Evolutionary conservation across 2,797 vertebrate species (phyloP), one percentile per base, ranked within the genome.

Genomic region (Melanotaenia maccullochi): DNA sequence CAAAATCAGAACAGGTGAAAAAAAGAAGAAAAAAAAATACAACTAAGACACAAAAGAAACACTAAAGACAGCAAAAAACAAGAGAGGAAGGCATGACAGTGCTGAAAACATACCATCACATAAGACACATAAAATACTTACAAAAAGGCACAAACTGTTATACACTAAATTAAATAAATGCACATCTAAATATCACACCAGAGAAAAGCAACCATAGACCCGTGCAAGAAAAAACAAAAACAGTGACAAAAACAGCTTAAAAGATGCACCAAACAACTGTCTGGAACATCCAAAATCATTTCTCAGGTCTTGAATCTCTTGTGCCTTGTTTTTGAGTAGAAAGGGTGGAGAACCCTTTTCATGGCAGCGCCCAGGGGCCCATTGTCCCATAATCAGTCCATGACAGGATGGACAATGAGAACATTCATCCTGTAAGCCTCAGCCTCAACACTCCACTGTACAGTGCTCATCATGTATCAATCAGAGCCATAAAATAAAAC

Each of bases 1-100:
- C 75, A 9, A 84, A 90, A 90, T 86, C 74, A 76, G 76, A 87
- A 82, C 80, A 86, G 82, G 81, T 88, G 75, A 78, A 69, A 44
- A 75, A 68, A 68, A 72, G 63, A 28, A 30, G 42, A 24, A 65
- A 57, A 73, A 20, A 44, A 44, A 6, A 20, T 0, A 33, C 11
- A 42, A 60, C 3, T 13, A 30, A 4, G 9, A 68, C 51, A 49
- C 32, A n/a, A 22, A 16, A 61, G 11, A 18, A 13, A 18, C 14
- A 18, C 12, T 9, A 20, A 58, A 22, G 18, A 32, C 30, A 36
- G 30, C 9, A n/a, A 30, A 57, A 12, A 57, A 57, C 13, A 18
- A 28, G 6, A 47, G n/a, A 9, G 12, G 22, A 2, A 3, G 3
- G 22, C 9, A 35, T 20, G 20, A 57, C 55, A 57, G 9, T 18